These are phyloP conservation scores for Perca fluviatilis DNA, from an alignment of 2,113 vertebrate genomes.

Conservation along the genomic window DNA sequence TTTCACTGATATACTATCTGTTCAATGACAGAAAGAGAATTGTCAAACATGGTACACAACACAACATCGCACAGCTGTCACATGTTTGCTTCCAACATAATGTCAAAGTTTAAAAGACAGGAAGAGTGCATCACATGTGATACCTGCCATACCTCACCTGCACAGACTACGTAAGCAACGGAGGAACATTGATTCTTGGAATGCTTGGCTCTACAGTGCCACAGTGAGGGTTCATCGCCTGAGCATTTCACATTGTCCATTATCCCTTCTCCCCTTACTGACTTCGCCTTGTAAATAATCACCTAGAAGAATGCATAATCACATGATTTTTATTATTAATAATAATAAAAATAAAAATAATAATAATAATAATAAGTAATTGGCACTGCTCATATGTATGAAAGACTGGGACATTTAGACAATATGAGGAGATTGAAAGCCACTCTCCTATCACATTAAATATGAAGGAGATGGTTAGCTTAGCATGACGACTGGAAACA, in stretches of 20 bases:
- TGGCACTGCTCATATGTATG: too few species aligned
- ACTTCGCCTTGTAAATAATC: fast-evolving
- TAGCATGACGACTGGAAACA: neutral
- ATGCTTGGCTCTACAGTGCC: conserved; percentile 65
- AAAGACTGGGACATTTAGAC: too few species aligned
- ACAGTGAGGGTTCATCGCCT: conserved; percentile 58
- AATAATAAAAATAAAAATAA: too few species aligned
- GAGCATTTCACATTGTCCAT: conserved; percentile 56
- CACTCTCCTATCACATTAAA: neutral
- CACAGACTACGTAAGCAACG: conserved; percentile 33
- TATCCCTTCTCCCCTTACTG: neutral
- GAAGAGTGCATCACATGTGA: neutral
- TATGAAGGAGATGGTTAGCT: neutral
- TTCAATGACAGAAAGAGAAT: neutral
- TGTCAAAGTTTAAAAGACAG: neutral
- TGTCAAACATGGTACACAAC: neutral
- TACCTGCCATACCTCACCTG: conserved; percentile 52
- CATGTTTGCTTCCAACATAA: neutral
- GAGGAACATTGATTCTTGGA: fast-evolving
- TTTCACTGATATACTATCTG: conserved; percentile 32
- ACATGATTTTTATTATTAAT: neutral
- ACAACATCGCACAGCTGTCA: neutral
- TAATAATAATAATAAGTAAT: too few species aligned
- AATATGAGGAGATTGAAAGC: too few species aligned
- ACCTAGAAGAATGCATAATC: conserved; percentile 8